A percentile compares a stretch with the other conserved stretches of the same genome.
Evolutionary conservation across 2,113 vertebrate genomes (phyloP).

Genomic region (Eretmodus cyanostictus): DNA sequence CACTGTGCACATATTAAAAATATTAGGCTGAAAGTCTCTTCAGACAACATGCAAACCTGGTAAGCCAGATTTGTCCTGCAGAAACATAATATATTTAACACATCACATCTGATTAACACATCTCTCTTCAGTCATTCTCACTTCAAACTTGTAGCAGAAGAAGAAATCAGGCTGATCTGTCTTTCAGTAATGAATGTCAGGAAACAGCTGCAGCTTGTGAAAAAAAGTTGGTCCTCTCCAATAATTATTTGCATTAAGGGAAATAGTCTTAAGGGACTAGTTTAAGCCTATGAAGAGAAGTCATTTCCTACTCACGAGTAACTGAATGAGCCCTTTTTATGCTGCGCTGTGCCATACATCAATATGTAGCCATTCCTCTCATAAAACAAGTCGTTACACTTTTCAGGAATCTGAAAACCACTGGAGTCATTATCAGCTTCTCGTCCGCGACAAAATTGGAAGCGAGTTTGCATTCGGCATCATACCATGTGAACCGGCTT

Average conservation of each 20-base stretch:
- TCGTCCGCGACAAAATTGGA: background rate
- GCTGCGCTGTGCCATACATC: background rate
- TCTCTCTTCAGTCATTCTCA: background rate
- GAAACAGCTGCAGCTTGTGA: background rate
- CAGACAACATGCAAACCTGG: background rate
- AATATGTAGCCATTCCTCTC: background rate
- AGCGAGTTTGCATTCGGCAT: background rate
- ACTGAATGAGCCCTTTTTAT: background rate
- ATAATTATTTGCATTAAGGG: background rate
- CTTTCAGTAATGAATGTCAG: background rate
- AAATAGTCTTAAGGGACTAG: background rate
- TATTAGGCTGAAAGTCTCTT: background rate
- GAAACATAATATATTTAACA: background rate
- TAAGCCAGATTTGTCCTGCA: background rate
- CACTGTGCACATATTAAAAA: background rate
- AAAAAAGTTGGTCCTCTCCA: background rate
- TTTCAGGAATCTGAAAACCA: background rate
- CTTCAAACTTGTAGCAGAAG: background rate
- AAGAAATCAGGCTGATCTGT: background rate
- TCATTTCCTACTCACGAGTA: background rate
- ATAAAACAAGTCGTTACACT: background rate
- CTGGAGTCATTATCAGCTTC: background rate
- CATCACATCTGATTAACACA: fast-evolving
- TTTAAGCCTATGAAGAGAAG: background rate
- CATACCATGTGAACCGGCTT: background rate